A percentile compares a stretch with the other conserved stretches of the same genome.
phyloP scores from a whole-genome alignment of 2,888 invertebrate species.

The Hydriomena furcata region DNA sequence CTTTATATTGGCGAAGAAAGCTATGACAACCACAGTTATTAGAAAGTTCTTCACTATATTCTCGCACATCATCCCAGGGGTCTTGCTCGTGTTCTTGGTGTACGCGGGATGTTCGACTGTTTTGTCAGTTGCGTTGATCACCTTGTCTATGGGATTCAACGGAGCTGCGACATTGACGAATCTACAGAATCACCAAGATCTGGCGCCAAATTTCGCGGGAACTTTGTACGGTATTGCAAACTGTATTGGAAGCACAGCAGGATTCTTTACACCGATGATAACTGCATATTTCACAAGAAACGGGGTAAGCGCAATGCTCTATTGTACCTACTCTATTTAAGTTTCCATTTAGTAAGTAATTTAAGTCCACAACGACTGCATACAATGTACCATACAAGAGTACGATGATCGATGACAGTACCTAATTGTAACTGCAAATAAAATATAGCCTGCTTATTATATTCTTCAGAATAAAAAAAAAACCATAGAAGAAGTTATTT shows the following conservation, averaged over 20 bases:
- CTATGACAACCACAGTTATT: constrained; percentile 74
- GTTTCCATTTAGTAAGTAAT: too few species aligned
- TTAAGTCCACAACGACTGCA: too few species aligned
- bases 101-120: constrained; percentile 85
- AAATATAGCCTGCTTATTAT: too few species aligned
- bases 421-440: too few species aligned
- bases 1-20: constrained; percentile 71
- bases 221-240: constrained; percentile 91
- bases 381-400: too few species aligned
- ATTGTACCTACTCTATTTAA: too few species aligned
- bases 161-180: constrained; percentile 85
- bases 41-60: constrained; percentile 86
- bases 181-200: constrained; percentile 87
- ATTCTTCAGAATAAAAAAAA: too few species aligned
- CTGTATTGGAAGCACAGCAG: constrained; percentile 87
- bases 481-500: too few species aligned
- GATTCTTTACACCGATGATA: constrained; percentile 89
- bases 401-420: too few species aligned
- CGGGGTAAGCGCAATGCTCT: too few species aligned
- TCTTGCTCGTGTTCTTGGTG: constrained; percentile 80
- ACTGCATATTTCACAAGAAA: constrained; percentile 86
- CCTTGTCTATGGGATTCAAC: constrained; percentile 86
- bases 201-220: constrained; percentile 91
- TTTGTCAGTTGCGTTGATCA: constrained; percentile 85
- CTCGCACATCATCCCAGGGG: constrained; percentile 82